These are phyloP conservation scores for Crenuchus spilurus DNA, from an alignment of 2,797 vertebrate species.

Conservation along the genomic window DNA sequence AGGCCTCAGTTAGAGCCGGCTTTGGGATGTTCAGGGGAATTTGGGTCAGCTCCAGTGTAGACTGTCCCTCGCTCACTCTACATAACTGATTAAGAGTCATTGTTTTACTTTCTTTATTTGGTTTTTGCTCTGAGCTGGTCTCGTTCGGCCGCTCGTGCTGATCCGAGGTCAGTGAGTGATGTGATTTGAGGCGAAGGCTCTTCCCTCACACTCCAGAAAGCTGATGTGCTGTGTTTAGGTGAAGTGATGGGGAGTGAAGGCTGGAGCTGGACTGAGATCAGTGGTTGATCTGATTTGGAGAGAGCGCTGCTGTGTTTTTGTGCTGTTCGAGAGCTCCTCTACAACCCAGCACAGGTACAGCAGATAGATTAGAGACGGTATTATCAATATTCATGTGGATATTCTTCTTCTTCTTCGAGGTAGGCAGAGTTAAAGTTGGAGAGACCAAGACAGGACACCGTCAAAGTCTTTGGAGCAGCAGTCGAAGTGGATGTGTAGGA, in stretches of 20 bases:
- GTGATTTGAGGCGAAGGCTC: constrained; percentile 27
- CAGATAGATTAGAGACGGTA: too few relatives aligned
- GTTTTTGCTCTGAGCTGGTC: not conserved
- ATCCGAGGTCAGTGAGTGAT: constrained; percentile 29
- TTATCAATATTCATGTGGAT: too few relatives aligned
- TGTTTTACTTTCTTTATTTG: not conserved
- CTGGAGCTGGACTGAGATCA: not conserved
- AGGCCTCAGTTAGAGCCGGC: too few relatives aligned
- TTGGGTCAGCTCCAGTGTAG: not conserved
- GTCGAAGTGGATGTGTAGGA: constrained; percentile 7
- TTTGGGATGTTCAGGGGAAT: too few relatives aligned
- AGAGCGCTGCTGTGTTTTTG: constrained; percentile 18
- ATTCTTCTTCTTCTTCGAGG: too few relatives aligned
- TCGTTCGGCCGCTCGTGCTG: not conserved
- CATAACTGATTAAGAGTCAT: not conserved
- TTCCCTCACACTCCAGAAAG: constrained; percentile 5
- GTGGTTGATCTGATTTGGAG: constrained; percentile 17
- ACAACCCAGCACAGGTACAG: not conserved
- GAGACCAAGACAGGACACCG: constrained; percentile 4
- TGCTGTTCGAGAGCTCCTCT: not conserved
- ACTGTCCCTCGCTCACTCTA: not conserved
- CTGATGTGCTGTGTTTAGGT: not conserved
- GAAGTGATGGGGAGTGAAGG: constrained; percentile 25
- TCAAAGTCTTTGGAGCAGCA: not conserved
- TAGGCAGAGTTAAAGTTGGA: not conserved